Evolutionary conservation across 2,888 invertebrate genomes (phyloP), one percentile per base, ranked within the genome.

Genomic region (Automeris io): DNA sequence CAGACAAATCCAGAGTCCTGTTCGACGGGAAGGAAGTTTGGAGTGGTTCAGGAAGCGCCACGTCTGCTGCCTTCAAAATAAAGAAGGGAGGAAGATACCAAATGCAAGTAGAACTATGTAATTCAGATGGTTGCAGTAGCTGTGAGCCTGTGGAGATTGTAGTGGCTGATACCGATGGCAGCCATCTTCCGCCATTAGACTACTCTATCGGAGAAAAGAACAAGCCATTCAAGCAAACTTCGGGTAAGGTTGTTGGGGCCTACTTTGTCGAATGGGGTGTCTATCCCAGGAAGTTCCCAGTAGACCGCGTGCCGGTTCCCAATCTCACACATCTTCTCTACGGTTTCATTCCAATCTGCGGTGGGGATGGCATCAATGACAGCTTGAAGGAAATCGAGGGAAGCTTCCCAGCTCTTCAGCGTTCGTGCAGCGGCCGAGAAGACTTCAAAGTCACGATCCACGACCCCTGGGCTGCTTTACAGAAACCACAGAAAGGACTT

Each of bases 231-330:
- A 86, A 83, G 49, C 86, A 86, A 50, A 82, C 81, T 5, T 83
- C 86, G 24, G 85, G 85, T 6, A 86, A 86, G 53, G 85, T 86
- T 1, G 62, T 85, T 2, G 86, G 81, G 16, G 86, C 71, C 1
- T 86, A 86, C 54, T 86, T 86, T 40, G 85, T 85, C 1, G 86
- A 86, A 61, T 86, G 86, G 86, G 86, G 86, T 16, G 86, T 86
- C 2, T 86, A 86, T 44, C 86, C 85, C 0, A 76, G 86, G 24
- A 81, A 81, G 47, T 86, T 79, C 60, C 85, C 86, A 3, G 82
- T 83, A 1, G 86, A 86, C 41, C 68, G 68, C 13, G 45, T 86
- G 1, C 86, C 86, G 1, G 62, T 86, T 13, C 85, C 85, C 0
- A 86, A 86, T 43, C 54, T 86, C 8, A 83, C 85, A 7, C 86